These are phyloP conservation scores for Charina bottae DNA, from an alignment of 2,113 vertebrate genomes.

Conservation along the genomic window DNA sequence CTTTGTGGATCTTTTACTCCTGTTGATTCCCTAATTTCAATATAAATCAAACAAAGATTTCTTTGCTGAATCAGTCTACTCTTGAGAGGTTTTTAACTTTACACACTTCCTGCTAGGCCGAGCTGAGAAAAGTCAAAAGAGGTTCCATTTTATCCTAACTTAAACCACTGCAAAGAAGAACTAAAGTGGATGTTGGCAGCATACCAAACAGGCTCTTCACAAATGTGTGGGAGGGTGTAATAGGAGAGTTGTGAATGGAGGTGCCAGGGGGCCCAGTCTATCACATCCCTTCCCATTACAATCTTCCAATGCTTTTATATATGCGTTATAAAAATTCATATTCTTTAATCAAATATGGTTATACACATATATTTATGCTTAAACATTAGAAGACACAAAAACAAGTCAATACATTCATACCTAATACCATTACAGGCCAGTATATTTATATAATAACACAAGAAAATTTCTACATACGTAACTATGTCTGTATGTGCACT, in stretches of 20 bases:
- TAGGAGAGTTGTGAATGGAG: not conserved
- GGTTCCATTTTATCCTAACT: not conserved
- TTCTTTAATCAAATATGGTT: not conserved
- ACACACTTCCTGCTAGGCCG: not conserved
- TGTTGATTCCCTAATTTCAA: not conserved
- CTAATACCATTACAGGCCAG: conserved; percentile 54
- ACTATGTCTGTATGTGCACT: not conserved
- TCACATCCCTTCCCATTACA: not conserved
- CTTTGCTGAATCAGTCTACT: not conserved
- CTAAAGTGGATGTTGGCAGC: not conserved
- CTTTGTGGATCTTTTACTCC: not conserved
- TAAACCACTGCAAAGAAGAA: not conserved
- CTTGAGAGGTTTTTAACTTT: not conserved
- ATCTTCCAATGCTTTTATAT: not conserved
- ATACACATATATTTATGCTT: conserved; percentile 1
- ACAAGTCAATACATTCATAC: not conserved
- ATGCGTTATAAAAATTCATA: not conserved
- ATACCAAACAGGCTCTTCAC: not conserved
- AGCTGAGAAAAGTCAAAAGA: not conserved
- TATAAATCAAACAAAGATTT: not conserved
- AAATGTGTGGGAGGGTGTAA: not conserved
- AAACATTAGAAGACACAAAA: not conserved
- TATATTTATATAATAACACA: not conserved
- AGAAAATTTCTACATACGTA: not conserved
- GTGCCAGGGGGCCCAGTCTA: not conserved